Percentiles rank a stretch among this genome's conserved stretches.
Evolutionary conservation across 1,140 invertebrate species (phyloP).

Genomic region (Brachionus rubens): DNA sequence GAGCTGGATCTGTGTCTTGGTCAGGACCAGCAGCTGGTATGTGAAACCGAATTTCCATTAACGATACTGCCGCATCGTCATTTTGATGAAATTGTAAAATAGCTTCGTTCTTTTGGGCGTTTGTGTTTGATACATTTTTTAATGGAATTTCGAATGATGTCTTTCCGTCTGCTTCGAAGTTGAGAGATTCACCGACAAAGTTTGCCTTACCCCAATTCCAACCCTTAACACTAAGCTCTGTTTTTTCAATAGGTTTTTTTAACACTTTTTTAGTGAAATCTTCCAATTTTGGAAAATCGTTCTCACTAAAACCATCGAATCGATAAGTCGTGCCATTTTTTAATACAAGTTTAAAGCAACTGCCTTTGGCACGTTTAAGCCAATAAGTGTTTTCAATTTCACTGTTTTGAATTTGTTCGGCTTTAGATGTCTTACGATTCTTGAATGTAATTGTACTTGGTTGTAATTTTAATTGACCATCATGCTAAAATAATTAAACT

Average conservation of each 20-base stretch:
- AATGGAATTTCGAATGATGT: constrained; percentile 92
- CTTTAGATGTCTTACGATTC: constrained; percentile 31
- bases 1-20: constrained; percentile 74
- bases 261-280: constrained; percentile 69
- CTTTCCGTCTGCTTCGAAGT: constrained; percentile 81
- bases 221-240: constrained; percentile 88
- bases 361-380: constrained; percentile 81
- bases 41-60: constrained; percentile 96
- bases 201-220: constrained; percentile 98
- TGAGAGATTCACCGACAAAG: constrained; percentile 69
- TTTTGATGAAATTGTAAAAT: constrained; percentile 97
- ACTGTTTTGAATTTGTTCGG: constrained; percentile 15
- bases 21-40: constrained; percentile 71
- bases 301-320: constrained; percentile 88
- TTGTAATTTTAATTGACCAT: constrained; percentile 32
- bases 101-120: constrained; percentile 96
- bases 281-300: constrained; percentile 64
- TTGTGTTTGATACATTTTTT: constrained; percentile 90
- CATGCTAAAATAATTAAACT: neutral
- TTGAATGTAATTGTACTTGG: constrained; percentile 32
- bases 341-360: constrained; percentile 81
- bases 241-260: constrained; percentile 65
- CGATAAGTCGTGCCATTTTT: constrained; percentile 85
- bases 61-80: constrained; percentile 90
- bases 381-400: constrained; percentile 62